Conservation (phyloP, 2,113 vertebrate species). For the Solea senegalensis region DNA sequence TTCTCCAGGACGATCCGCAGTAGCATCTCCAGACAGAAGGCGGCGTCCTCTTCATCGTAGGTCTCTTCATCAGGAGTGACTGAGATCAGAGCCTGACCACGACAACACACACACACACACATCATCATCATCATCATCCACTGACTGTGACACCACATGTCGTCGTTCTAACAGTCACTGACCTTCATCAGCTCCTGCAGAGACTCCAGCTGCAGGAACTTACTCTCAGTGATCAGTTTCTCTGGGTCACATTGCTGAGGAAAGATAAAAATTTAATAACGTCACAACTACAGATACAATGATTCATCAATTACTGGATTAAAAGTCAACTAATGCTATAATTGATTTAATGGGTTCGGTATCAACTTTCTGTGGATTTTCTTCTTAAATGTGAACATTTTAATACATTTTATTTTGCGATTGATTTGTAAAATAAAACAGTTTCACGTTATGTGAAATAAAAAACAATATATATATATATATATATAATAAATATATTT, state of each 20-base stretch:
- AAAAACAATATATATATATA: too few species aligned
- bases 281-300: neutral
- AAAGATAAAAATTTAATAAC: neutral
- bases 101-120: neutral
- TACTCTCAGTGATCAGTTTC: conserved; percentile 97
- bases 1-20: conserved; percentile 96
- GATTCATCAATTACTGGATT: too few species aligned
- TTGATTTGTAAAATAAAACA: too few species aligned
- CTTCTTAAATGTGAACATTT: too few species aligned
- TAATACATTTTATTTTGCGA: too few species aligned
- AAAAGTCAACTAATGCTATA: too few species aligned
- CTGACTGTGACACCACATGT: too few species aligned
- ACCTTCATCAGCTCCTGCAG: conserved; percentile 99
- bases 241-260: conserved; percentile 95
- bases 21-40: conserved; percentile 97
- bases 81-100: conserved; percentile 91
- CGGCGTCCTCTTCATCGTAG: conserved; percentile 96
- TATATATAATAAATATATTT: too few species aligned
- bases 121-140: too few species aligned
- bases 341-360: too few species aligned
- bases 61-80: conserved; percentile 98
- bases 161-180: neutral
- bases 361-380: too few species aligned
- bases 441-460: too few species aligned
- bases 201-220: conserved; percentile 96